A percentile compares a stretch with the other conserved stretches of the same genome.
These are phyloP conservation scores for Microtus agrestis DNA, from an alignment of 2,797 vertebrate species.

Conservation along the genomic window DNA sequence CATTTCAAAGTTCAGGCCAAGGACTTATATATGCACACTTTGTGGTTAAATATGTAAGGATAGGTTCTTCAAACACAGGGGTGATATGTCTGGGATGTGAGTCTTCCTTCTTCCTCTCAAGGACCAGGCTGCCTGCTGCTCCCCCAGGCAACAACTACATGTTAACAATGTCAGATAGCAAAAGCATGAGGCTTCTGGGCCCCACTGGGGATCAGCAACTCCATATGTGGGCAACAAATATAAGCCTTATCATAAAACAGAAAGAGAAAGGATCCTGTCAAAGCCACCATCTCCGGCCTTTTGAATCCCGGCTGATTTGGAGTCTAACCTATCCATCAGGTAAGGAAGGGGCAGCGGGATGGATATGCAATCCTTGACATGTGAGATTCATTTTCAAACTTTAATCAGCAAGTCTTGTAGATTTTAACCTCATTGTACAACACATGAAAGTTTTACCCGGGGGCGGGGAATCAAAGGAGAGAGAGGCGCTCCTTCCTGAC, in stretches of 20 bases:
- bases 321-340: neutral
- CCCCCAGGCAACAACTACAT: neutral
- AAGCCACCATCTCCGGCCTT: neutral
- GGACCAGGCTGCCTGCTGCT: neutral
- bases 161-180: neutral
- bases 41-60: neutral
- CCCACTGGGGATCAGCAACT: neutral
- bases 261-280: neutral
- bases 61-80: neutral
- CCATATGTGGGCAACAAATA: neutral
- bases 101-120: neutral
- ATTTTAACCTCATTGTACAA: constrained; percentile 67
- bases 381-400: constrained; percentile 15
- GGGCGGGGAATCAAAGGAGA: constrained; percentile 75
- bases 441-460: constrained; percentile 57
- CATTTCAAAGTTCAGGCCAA: neutral
- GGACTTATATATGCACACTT: neutral
- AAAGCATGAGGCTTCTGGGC: neutral
- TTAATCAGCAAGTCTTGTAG: constrained; percentile 21
- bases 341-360: neutral
- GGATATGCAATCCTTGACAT: neutral
- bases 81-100: neutral
- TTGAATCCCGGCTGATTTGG: neutral
- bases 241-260: neutral
- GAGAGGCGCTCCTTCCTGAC: constrained; percentile 66